Conservation (phyloP, 2,113 vertebrate genomes). For the Datnioides undecimradiatus region DNA sequence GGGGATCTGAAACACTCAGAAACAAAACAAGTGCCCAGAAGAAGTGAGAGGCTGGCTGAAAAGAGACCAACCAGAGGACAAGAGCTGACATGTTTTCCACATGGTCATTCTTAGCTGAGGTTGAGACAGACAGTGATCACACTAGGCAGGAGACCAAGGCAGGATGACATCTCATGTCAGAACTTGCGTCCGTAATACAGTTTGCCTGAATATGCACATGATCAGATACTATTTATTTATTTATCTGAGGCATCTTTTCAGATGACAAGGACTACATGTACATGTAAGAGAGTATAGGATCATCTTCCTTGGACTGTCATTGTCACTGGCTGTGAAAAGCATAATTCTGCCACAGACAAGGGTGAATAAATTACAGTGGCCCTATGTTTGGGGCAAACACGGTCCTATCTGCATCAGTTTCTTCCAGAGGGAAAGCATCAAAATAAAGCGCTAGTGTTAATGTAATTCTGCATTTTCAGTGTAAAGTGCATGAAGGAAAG, state of each 20-base stretch:
- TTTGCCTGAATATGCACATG: neutral
- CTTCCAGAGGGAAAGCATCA: neutral
- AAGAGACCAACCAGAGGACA: slow-evolving; percentile 30
- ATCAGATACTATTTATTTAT: neutral
- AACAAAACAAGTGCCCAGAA: slow-evolving; percentile 32
- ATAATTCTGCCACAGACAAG: slow-evolving; percentile 5
- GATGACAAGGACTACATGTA: no score
- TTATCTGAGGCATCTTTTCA: neutral
- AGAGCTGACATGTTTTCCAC: slow-evolving; percentile 24
- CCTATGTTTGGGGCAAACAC: slow-evolving; percentile 24
- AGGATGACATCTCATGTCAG: neutral
- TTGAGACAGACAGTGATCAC: slow-evolving; percentile 14
- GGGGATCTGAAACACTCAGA: slow-evolving; percentile 33
- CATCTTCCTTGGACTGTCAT: neutral
- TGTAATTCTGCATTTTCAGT: slow-evolving; percentile 14
- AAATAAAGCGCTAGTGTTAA: neutral
- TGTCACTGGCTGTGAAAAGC: neutral
- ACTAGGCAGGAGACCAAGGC: neutral
- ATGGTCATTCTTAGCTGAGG: slow-evolving; percentile 12
- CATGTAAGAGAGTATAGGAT: no score
- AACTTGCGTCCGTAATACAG: neutral
- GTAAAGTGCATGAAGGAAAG: slow-evolving; percentile 4
- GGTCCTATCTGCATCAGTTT: slow-evolving; percentile 1
- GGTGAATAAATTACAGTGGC: neutral
- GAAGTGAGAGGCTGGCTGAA: slow-evolving; percentile 33